Evolutionary conservation across 2,797 vertebrate species (phyloP).

Genomic region (Tolypeutes matacus): DNA sequence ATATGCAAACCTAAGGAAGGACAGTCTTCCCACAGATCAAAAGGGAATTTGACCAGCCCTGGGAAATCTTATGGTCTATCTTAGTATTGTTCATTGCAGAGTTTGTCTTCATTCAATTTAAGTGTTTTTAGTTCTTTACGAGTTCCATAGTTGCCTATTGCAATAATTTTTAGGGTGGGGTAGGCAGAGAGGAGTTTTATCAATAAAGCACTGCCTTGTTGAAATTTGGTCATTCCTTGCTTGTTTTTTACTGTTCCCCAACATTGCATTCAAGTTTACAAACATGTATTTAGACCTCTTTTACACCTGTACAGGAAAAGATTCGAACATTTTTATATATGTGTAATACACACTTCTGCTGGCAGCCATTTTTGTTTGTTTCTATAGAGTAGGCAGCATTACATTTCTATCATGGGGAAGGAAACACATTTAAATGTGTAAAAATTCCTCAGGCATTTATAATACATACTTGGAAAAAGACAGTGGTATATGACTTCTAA

Average conservation of each 20-base stretch:
- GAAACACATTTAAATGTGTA: conserved; percentile 53
- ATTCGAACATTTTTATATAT: conserved; percentile 36
- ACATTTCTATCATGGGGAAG: not conserved
- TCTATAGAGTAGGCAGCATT: not conserved
- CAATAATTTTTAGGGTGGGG: conserved; percentile 69
- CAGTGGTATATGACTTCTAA: conserved; percentile 6
- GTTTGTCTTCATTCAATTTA: conserved; percentile 30
- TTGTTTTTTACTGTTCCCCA: conserved; percentile 72
- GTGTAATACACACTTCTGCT: not conserved
- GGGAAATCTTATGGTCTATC: not conserved
- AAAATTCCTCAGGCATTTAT: conserved; percentile 42
- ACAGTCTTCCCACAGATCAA: not conserved
- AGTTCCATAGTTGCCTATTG: conserved; percentile 35
- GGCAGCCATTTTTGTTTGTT: conserved; percentile 24
- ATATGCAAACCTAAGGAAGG: conserved; percentile 71
- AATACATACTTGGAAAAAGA: conserved; percentile 11
- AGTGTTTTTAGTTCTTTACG: conserved; percentile 69
- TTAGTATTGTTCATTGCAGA: conserved; percentile 54
- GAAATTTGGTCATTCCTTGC: conserved; percentile 71
- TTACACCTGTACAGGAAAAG: conserved; percentile 71
- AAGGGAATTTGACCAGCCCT: conserved; percentile 44
- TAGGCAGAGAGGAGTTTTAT: conserved; percentile 56
- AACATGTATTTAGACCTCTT: conserved; percentile 61
- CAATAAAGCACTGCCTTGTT: conserved; percentile 72
- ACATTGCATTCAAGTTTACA: conserved; percentile 77